Evolutionary conservation across 2,888 invertebrate species (phyloP), one percentile per base, ranked within the genome.

Genomic region (Epicampocera succincta): DNA sequence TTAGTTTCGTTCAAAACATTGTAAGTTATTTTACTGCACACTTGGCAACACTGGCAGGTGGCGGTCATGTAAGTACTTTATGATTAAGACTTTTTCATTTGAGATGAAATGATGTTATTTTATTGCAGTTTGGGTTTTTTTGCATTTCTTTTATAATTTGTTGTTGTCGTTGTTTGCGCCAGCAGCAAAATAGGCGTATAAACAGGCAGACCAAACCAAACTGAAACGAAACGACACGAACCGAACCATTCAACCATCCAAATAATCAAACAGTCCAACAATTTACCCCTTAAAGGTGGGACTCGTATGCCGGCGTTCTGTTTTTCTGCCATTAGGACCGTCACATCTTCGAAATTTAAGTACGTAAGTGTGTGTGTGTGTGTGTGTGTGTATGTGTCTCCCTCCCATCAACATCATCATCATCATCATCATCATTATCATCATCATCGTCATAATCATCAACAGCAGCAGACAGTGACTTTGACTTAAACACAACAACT

Each of bases 401-500:
- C 21, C 21, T 42, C 33, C n/a, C n/a, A n/a, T n/a, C n/a, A n/a
- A n/a, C 21, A 1, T 44, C 56, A 13, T 56, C 77, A 68, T 38
- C 74, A 80, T 71, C 80, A 72, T 42, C 65, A 13, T 25, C 48
- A 17, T 42, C 44, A 3, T 5, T 1, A 3, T n/a, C 44, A 44
- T 15, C 2, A 15, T 44, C 44, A 25, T 5, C 42, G 3, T n/a
- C 17, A 2, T 11, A 11, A 15, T 15, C 63, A 56, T 15, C 61
- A 54, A 42, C 56, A 42, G 21, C 56, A 63, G 25, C 15, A 66
- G 78, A 74, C 78, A 78, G 46, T 78, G 78, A 78, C 74, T 82
- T 82, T 78, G 78, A 66, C 78, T 82, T 52, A 42, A 74, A 65
- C 74, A 66, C 65, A 66, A 66, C 74, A 75, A 82, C 78, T 78